phyloP scores from a whole-genome alignment of 2,113 vertebrate genomes.

The Eira barbara region DNA sequence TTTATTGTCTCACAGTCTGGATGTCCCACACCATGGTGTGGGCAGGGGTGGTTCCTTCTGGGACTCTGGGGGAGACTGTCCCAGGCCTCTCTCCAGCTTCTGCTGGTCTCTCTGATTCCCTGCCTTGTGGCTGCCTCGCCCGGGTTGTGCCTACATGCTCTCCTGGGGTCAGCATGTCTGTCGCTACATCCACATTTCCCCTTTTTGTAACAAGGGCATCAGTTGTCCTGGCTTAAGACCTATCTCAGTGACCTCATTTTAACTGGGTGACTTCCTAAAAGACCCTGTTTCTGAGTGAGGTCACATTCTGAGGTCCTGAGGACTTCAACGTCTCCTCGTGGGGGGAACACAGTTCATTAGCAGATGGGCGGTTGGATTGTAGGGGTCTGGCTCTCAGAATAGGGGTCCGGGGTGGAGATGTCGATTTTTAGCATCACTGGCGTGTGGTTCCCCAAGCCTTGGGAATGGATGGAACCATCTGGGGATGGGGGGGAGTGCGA shows the following conservation, averaged over 20 bases:
- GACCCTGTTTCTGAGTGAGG: neutral
- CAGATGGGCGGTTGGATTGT: neutral
- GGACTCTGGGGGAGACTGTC: neutral
- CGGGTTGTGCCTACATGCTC: fast-evolving
- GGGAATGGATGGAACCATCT: too few species aligned
- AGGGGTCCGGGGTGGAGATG: neutral
- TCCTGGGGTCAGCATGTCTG: neutral
- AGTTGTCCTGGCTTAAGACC: neutral
- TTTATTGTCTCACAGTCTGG: neutral
- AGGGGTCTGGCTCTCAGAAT: neutral
- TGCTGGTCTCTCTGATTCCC: neutral
- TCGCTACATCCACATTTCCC: neutral
- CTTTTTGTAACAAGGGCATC: neutral
- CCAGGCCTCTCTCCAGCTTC: neutral
- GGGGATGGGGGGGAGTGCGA: too few species aligned
- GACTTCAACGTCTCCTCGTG: neutral
- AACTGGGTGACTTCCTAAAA: neutral
- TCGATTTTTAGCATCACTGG: neutral
- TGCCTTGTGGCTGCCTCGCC: neutral
- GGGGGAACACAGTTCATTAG: neutral
- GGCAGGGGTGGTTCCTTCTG: neutral
- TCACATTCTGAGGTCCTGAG: neutral
- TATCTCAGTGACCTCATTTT: neutral
- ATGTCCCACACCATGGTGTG: neutral
- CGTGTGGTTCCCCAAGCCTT: neutral